Evolutionary conservation across 2,113 vertebrate genomes (phyloP).

Genomic region (Nicator chloris): DNA sequence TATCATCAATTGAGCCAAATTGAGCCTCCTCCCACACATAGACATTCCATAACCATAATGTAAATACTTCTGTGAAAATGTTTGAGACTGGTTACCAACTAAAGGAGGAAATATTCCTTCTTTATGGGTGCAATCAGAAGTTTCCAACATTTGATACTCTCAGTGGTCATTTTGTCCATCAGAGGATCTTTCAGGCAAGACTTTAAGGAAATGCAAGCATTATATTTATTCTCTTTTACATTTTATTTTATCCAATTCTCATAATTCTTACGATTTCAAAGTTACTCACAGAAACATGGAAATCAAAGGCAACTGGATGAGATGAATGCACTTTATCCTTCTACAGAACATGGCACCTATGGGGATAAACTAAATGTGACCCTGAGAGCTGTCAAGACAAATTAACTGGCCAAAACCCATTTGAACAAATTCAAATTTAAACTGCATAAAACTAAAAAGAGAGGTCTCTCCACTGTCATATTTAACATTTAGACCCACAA

Average conservation of each 20-base stretch:
- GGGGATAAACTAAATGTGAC: slow-evolving; percentile 55
- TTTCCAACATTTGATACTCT: not conserved
- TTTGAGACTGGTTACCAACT: not conserved
- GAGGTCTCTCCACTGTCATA: not conserved
- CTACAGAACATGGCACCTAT: slow-evolving; percentile 21
- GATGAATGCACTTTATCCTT: slow-evolving; percentile 3
- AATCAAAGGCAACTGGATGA: slow-evolving; percentile 21
- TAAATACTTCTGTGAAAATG: not conserved
- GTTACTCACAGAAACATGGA: not conserved
- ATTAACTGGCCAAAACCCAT: slow-evolving; percentile 24
- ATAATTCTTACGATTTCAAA: not conserved
- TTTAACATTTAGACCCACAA: slow-evolving; percentile 12
- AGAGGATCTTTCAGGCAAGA: not conserved
- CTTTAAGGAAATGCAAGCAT: not conserved
- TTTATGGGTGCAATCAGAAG: not conserved
- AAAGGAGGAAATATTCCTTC: not conserved
- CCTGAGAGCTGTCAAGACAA: slow-evolving; percentile 36
- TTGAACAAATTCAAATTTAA: not conserved
- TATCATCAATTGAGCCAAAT: not conserved
- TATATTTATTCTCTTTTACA: not conserved
- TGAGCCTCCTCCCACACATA: not conserved
- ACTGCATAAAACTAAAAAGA: not conserved
- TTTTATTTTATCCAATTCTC: not conserved
- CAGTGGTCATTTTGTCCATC: not conserved
- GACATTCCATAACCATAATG: not conserved